Base-by-base conservation (phyloP, 2,797 vertebrate species). In the Rhinella marina region DNA sequence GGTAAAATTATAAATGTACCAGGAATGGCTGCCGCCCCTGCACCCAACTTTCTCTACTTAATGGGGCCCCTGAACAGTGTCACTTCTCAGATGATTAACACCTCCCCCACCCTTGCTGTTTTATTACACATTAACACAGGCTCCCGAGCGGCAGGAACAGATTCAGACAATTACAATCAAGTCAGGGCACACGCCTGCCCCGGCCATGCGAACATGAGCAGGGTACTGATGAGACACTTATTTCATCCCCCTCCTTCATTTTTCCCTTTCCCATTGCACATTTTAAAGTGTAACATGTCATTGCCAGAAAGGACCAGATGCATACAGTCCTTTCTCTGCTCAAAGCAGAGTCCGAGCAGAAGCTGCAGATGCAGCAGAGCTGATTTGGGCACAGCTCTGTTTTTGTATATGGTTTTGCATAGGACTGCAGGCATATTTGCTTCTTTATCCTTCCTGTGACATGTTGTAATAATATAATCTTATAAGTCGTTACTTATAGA, bases 111-210 rank as follows among this genome's bases (percentile, higher is more conserved):
- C 95, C 95, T 97, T 96, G 96, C 97, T 96, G 97, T 96, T 98
- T 97, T 98, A 97, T 98, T 98, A 97, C 97, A 97, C 97, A 97
- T 98, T 96, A 95, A 95, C 93, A 94, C 95, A 95, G 93, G 95
- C 95, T 95, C 93, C 95, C 91, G 97, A 99, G 97, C 98, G 98
- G 97, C 98, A 95, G 98, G 98, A 98, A 97, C 96, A 96, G 98
- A 99, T 99, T 99, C 97, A 97, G 96, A 98, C 98, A 99, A 99
- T 99, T 99, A 99, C 98, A 99, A 99, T 99, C 98, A 99, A 99
- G 98, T 98, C 98, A 98, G 98, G 96, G 98, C 97, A 97, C 98
- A 98, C 97, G 97, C 97, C 96, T 96, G 97, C 97, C 96, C 96
- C 96, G 97, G 97, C 96, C 95, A 95, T 96, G 97, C 96, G 95